Evolutionary conservation across 1,140 invertebrate genomes (phyloP).

Genomic region (Pissodes strobi): DNA sequence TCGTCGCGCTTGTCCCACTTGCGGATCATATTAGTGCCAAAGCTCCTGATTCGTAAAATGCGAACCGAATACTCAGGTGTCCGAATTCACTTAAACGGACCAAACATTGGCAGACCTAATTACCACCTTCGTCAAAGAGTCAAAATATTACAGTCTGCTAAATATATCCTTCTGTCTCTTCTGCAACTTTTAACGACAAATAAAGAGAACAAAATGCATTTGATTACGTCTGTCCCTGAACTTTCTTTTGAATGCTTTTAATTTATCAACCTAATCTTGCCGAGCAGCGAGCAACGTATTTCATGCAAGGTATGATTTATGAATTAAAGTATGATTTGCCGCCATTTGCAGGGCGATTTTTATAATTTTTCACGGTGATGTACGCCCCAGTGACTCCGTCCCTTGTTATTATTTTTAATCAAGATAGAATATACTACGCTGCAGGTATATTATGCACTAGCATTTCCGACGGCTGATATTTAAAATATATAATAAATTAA

Average conservation of each 20-base stretch:
- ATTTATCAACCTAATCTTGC: conserved; percentile 17
- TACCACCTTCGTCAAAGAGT: no score
- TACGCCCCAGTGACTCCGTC: conserved; percentile 15
- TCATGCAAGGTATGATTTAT: conserved; percentile 21
- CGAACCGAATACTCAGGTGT: no score
- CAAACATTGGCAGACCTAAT: no score
- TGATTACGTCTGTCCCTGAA: conserved; percentile 8
- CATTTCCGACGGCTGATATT: neutral
- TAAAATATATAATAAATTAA: no score
- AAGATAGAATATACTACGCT: conserved; percentile 9
- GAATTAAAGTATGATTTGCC: conserved; percentile 21
- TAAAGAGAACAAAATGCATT: conserved; percentile 4
- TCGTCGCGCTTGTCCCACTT: no score
- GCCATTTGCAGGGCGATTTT: conserved; percentile 18
- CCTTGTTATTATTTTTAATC: conserved; percentile 26
- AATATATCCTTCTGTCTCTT: no score
- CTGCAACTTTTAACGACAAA: neutral
- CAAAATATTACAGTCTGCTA: no score
- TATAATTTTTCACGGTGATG: conserved; percentile 22
- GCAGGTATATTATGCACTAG: conserved; percentile 1
- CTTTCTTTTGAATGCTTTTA: conserved; percentile 16
- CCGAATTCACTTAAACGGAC: no score
- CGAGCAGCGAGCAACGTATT: conserved; percentile 12
- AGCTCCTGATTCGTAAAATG: no score
- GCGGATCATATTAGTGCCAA: no score